Evolutionary conservation across 2,113 vertebrate species (phyloP).

Genomic region (Oriolus oriolus): DNA sequence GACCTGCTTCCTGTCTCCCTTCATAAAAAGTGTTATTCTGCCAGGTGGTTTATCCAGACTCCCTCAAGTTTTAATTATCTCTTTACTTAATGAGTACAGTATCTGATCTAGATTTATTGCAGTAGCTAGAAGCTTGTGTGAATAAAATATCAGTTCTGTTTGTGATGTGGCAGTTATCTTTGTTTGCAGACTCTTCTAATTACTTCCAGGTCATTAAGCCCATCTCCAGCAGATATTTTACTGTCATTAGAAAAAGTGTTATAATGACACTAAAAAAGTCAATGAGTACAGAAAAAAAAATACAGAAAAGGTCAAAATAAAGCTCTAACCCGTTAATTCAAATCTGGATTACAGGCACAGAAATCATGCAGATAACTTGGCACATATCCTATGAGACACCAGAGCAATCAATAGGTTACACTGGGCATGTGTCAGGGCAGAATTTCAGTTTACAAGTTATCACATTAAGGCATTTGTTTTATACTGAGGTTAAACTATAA

Average conservation of each 20-base stretch:
- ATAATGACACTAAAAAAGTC: slow-evolving; percentile 53
- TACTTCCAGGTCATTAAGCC: slow-evolving; percentile 72
- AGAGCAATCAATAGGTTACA: neutral
- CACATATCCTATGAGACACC: neutral
- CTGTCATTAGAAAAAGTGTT: slow-evolving; percentile 58
- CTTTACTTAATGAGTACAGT: slow-evolving; percentile 53
- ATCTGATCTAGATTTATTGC: slow-evolving; percentile 60
- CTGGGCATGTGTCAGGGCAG: neutral
- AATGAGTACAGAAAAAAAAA: neutral
- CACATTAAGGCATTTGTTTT: neutral
- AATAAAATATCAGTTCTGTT: slow-evolving; percentile 62
- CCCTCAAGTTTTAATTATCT: slow-evolving; percentile 60
- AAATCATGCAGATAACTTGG: neutral
- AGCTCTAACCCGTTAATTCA: neutral
- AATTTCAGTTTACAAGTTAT: neutral
- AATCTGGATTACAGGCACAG: neutral
- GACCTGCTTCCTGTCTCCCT: neutral
- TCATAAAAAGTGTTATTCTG: neutral
- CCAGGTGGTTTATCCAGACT: slow-evolving; percentile 36
- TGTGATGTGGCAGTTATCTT: slow-evolving; percentile 62
- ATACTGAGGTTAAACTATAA: neutral
- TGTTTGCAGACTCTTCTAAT: slow-evolving; percentile 66
- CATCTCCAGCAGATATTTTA: slow-evolving; percentile 60
- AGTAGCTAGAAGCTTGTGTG: slow-evolving; percentile 25
- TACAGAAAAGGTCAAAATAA: slow-evolving; percentile 25